Evolutionary conservation across 2,797 vertebrate genomes (phyloP).

Genomic region (Siniperca obscura): DNA sequence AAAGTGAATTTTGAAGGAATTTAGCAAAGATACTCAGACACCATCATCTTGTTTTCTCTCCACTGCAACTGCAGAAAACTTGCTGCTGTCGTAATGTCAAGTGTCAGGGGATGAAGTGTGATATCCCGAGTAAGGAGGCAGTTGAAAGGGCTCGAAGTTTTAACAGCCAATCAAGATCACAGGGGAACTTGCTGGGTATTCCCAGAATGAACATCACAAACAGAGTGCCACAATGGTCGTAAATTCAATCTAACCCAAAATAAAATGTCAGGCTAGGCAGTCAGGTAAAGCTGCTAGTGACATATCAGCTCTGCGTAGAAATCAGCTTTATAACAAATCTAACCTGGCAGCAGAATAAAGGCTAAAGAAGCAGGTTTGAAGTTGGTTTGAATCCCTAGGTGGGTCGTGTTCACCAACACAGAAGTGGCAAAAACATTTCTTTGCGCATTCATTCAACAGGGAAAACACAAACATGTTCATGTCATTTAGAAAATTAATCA

Average conservation of each 20-base stretch:
- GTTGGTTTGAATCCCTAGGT: slow-evolving; percentile 1
- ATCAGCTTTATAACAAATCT: slow-evolving; percentile 33
- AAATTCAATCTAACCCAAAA: slow-evolving; percentile 47
- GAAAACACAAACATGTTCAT: slow-evolving; percentile 31
- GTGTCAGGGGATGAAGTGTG: slow-evolving; percentile 52
- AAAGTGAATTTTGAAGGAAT: slow-evolving; percentile 23
- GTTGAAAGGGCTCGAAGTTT: slow-evolving; percentile 38
- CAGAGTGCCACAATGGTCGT: background rate
- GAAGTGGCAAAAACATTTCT: slow-evolving; percentile 16
- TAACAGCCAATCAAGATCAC: slow-evolving; percentile 56
- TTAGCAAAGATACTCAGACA: slow-evolving; percentile 22
- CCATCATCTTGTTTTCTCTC: slow-evolving; percentile 26
- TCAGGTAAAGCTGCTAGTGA: slow-evolving; percentile 2
- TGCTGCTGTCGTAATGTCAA: slow-evolving; percentile 38
- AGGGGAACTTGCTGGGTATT: slow-evolving; percentile 27
- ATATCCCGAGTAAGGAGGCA: slow-evolving; percentile 23
- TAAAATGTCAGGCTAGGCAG: slow-evolving; percentile 47
- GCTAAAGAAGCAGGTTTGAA: background rate
- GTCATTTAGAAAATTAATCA: slow-evolving; percentile 38
- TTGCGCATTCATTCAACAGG: background rate
- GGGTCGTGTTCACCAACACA: slow-evolving; percentile 1
- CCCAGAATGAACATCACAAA: slow-evolving; percentile 43
- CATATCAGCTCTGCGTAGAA: slow-evolving; percentile 29
- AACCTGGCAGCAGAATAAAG: slow-evolving; percentile 34
- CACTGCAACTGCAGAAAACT: slow-evolving; percentile 51